Percentiles rank a stretch among this genome's conserved stretches.
Evolutionary conservation across 2,888 invertebrate species (phyloP).

Genomic region (Pegoplata infirma): DNA sequence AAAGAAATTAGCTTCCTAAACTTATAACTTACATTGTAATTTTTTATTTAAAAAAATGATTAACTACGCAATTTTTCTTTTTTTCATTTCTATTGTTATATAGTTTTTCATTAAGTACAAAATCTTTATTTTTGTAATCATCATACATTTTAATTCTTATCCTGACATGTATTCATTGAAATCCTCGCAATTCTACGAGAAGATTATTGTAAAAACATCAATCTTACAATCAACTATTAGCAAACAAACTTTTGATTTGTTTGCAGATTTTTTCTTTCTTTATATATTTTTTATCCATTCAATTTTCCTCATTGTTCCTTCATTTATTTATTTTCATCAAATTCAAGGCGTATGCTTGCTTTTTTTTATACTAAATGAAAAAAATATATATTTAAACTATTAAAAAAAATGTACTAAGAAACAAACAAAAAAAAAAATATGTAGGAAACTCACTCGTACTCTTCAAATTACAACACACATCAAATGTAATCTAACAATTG

Average conservation of each 20-base stretch:
- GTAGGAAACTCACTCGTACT: slow-evolving; percentile 13
- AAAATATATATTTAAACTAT: slow-evolving; percentile 48
- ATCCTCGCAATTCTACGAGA: slow-evolving; percentile 9
- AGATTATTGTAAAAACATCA: slow-evolving; percentile 57
- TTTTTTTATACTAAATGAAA: slow-evolving; percentile 32
- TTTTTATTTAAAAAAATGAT: neutral
- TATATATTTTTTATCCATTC: slow-evolving; percentile 12
- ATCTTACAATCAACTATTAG: slow-evolving; percentile 53
- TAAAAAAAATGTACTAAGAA: slow-evolving; percentile 17
- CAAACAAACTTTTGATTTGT: slow-evolving; percentile 61
- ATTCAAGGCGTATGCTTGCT: slow-evolving; percentile 47
- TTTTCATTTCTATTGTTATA: neutral
- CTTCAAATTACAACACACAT: slow-evolving; percentile 18
- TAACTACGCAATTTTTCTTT: neutral
- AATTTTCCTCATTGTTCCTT: slow-evolving; percentile 37
- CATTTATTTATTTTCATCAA: slow-evolving; percentile 58
- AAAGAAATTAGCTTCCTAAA: too few relatives aligned
- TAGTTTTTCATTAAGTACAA: slow-evolving; percentile 10
- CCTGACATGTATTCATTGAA: slow-evolving; percentile 38
- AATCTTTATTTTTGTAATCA: slow-evolving; percentile 28
- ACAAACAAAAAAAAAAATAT: slow-evolving; percentile 26
- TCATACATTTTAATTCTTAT: slow-evolving; percentile 38
- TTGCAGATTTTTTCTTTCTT: slow-evolving; percentile 45
- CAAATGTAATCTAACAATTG: slow-evolving; percentile 42
- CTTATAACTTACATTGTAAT: too few relatives aligned